Base-by-base conservation (phyloP, 2,797 vertebrate genomes). In the Smutsia temminckii region DNA sequence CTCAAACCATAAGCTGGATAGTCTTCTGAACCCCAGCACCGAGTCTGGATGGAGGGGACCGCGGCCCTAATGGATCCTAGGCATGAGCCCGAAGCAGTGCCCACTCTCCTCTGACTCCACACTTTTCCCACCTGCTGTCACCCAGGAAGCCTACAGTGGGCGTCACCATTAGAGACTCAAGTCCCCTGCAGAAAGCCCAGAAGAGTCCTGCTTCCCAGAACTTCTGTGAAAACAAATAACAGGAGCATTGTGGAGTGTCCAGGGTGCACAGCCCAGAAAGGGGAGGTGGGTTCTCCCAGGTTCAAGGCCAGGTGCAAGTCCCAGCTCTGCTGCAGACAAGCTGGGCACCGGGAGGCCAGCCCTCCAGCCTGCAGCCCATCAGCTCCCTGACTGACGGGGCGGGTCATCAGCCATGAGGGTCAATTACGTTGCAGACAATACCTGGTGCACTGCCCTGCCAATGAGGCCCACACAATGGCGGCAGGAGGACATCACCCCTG, bases 391-490 rank as follows among this genome's bases (percentile, higher is more conserved):
- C 4, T 20, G 8, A 11, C 0, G 8, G 57, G 72, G 74, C 1
- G 37, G 53, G 32, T 2, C 4, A 9, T 0, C 12, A 0, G 34
- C 51, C 1, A 0, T 16, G 25, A 21, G 3, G 9, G 16, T 20
- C 27, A 10, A 20, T 0, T 20, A 16, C 8, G 0, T 18, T 49
- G 20, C 0, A 23, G 72, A 46, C 1, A 23, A 21, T 40, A 57
- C 0, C 0, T 25, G 17, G 23, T 3, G 0, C 20, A 1, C 23
- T 29, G 17, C n/a, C 42, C 72, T 49, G 0, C 6, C n/a, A 89
- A 10, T 1, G 59, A 75, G 20, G 23, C 16, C 40, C 46, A 23
- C 27, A 53, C 64, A 4, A 21, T 0, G 18, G 37, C 9, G 68
- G 75, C 27, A 34, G 49, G 32, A 23, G 2, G 8, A 27, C 6